Evolutionary conservation across 2,888 invertebrate genomes (phyloP).

Genomic region (Choristoneura rosaceana): DNA sequence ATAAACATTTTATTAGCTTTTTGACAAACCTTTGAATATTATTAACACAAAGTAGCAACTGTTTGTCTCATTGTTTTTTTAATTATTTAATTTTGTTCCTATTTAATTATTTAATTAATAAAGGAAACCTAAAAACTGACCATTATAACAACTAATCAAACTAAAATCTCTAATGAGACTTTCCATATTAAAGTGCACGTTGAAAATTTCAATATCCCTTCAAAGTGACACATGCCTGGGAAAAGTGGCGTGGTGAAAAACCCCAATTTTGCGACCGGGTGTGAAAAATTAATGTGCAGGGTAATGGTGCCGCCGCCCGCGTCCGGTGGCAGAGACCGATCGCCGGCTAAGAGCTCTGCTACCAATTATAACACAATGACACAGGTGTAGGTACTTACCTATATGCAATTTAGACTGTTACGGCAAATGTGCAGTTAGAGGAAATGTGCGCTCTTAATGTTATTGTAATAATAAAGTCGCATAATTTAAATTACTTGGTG

Average conservation of each 20-base stretch:
- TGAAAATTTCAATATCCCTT: slow-evolving; percentile 26
- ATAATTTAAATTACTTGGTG: too few species aligned
- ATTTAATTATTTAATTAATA: too few species aligned
- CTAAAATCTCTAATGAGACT: not conserved
- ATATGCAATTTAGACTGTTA: slow-evolving; percentile 12
- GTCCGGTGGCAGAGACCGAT: slow-evolving; percentile 63
- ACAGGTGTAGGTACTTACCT: slow-evolving; percentile 17
- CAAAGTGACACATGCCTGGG: slow-evolving; percentile 33
- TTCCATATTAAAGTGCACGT: slow-evolving; percentile 15
- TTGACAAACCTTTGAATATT: too few species aligned
- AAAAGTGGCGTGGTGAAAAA: slow-evolving; percentile 54
- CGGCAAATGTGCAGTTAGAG: slow-evolving; percentile 10
- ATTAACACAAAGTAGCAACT: too few species aligned
- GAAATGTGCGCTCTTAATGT: not conserved
- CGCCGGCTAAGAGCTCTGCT: slow-evolving; percentile 52
- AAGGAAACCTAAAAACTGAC: not conserved
- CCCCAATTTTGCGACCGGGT: slow-evolving; percentile 68
- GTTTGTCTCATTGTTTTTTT: too few species aligned
- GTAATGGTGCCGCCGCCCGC: slow-evolving; percentile 62
- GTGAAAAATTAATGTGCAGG: slow-evolving; percentile 77
- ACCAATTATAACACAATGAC: slow-evolving; percentile 53
- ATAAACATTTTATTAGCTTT: too few species aligned
- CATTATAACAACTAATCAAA: not conserved
- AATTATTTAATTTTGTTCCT: too few species aligned
- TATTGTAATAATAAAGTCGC: not conserved